phyloP scores from a whole-genome alignment of 2,113 vertebrate species.

The Eurystomus gularis region DNA sequence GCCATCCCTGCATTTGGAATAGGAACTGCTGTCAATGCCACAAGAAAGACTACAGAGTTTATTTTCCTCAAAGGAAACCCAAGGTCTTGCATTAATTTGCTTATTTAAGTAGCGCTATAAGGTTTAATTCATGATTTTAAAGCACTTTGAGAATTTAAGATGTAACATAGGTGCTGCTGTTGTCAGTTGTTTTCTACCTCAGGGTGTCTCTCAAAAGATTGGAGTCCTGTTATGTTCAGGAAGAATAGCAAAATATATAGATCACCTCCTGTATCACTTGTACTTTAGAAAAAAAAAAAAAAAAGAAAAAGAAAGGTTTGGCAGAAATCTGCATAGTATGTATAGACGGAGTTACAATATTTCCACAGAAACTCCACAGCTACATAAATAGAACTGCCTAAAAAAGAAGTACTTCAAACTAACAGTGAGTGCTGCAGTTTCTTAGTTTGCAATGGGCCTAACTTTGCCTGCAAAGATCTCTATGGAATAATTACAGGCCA shows the following conservation, averaged over 20 bases:
- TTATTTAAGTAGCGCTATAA: neutral
- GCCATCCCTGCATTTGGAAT: neutral
- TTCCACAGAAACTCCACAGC: neutral
- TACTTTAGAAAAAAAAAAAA: neutral
- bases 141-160: neutral
- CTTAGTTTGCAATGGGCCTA: neutral
- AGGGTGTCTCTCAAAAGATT: neutral
- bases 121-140: neutral
- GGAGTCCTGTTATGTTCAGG: neutral
- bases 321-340: neutral
- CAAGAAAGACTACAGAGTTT: neutral
- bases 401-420: neutral
- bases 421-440: neutral
- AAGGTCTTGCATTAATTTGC: neutral
- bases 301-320: neutral
- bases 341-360: neutral
- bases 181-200: neutral
- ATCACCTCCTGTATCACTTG: neutral
- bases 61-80: neutral
- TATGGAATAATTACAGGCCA: conserved; percentile 10
- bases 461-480: neutral
- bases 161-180: neutral
- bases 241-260: neutral
- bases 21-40: neutral
- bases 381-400: neutral